These are phyloP conservation scores for Caenorhabditis drosophilae DNA, from an alignment of 2,888 invertebrate species.

Conservation along the genomic window DNA sequence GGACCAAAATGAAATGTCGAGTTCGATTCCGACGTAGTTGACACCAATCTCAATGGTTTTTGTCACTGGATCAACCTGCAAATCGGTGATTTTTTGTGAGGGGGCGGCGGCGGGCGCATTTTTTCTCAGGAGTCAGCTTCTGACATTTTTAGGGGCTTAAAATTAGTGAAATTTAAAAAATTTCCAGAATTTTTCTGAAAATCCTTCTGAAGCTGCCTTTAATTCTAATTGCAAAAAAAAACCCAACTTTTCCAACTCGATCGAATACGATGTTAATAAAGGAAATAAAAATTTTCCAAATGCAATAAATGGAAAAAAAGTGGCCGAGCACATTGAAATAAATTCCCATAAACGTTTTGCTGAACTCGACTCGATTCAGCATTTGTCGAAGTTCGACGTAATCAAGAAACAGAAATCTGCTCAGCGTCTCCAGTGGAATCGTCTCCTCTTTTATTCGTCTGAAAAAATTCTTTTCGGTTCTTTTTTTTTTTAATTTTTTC, in stretches of 20 bases:
- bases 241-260: constrained; percentile 85
- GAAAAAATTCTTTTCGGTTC: not conserved
- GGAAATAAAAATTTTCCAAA: constrained; percentile 96
- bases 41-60: constrained; percentile 93
- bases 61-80: constrained; percentile 87
- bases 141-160: too few relatives aligned
- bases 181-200: too few relatives aligned
- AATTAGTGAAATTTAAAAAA: too few relatives aligned
- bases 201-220: too few relatives aligned
- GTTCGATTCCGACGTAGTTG: constrained; percentile 90
- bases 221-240: not conserved
- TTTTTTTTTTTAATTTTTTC: constrained; percentile 1
- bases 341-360: constrained; percentile 87
- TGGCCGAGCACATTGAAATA: constrained; percentile 98
- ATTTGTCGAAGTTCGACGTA: constrained; percentile 85
- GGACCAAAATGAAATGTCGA: constrained; percentile 93
- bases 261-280: constrained; percentile 91
- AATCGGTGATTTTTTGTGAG: not conserved
- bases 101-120: too few relatives aligned
- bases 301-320: constrained; percentile 96
- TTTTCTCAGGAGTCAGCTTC: too few relatives aligned
- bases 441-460: constrained; percentile 75
- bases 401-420: constrained; percentile 91
- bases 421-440: constrained; percentile 85
- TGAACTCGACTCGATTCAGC: constrained; percentile 78